Evolutionary conservation across 2,113 vertebrate species (phyloP).

Genomic region (Myrmecophaga tridactyla): DNA sequence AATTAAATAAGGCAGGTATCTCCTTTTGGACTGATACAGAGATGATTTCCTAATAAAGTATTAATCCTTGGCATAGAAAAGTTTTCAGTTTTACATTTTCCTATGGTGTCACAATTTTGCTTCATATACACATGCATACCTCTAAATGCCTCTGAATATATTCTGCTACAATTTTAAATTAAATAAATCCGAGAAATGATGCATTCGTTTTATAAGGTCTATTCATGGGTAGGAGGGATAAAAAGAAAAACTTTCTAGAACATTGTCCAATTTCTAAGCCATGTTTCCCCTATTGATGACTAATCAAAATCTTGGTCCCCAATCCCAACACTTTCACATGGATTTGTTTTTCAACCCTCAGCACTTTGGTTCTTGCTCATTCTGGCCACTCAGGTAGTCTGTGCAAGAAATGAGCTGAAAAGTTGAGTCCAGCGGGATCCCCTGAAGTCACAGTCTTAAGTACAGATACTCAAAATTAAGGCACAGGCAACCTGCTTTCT

Average conservation of each 20-base stretch:
- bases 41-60: neutral
- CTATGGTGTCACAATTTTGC: neutral
- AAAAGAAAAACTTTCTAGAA: neutral
- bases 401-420: neutral
- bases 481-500: neutral
- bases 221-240: neutral
- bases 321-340: neutral
- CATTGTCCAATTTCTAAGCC: neutral
- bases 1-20: neutral
- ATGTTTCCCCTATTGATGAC: neutral
- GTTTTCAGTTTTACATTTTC: neutral
- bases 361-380: neutral
- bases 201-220: neutral
- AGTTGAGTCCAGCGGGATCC: neutral
- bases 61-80: neutral
- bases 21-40: neutral
- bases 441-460: neutral
- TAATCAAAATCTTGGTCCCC: neutral
- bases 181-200: neutral
- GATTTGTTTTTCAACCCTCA: neutral
- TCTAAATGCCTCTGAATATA: neutral
- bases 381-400: neutral
- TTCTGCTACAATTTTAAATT: neutral
- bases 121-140: neutral
- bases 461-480: neutral